Evolutionary conservation across 2,888 invertebrate genomes (phyloP), one percentile per base, ranked within the genome.

Genomic region (Phengaris arion): DNA sequence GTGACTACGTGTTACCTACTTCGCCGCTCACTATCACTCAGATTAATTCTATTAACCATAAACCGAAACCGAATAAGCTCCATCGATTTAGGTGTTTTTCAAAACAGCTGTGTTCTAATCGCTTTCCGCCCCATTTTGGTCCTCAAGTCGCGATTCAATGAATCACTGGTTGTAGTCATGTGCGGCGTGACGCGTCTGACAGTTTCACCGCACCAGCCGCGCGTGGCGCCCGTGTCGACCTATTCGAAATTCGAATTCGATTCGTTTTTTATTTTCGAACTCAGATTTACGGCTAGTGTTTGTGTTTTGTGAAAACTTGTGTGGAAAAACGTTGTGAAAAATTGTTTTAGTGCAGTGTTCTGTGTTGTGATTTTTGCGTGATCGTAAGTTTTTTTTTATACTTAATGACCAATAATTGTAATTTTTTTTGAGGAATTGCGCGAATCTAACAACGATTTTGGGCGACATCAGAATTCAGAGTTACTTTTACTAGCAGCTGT

Each of bases 341-440:
- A 64, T 64, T 35, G 64, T 64, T 64, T 64, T 64, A 12, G 64
- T 64, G 64, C 13, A 45, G 64, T 64, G 35, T 12, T 45, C 13
- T 12, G 64, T 64, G 64, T 12, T 45, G 64, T 64, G 64, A 22
- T 64, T 35, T 64, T 64, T 45, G 64, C 64, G 64, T 45, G 64
- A 64, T 12, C 64, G 64, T 64, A 64, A 64, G 64, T 64, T 22
- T 5, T 6, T 59, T 64, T 64, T 64, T 64, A 22, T 15, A n/a
- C n/a, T n/a, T n/a, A 0, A 10, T 59, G 59, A 22, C 59, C 22
- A 64, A 35, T 6, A 64, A 12, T 64, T 64, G 35, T 10, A 52
- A 35, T 6, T 12, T 64, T 64, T 59, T 64, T 35, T 10, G 64
- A 13, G 35, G 35, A 35, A 64, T 35, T 64, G 35, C 13, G 64